phyloP scores from a whole-genome alignment of 2,113 vertebrate species.

The Myocastor coypus region DNA sequence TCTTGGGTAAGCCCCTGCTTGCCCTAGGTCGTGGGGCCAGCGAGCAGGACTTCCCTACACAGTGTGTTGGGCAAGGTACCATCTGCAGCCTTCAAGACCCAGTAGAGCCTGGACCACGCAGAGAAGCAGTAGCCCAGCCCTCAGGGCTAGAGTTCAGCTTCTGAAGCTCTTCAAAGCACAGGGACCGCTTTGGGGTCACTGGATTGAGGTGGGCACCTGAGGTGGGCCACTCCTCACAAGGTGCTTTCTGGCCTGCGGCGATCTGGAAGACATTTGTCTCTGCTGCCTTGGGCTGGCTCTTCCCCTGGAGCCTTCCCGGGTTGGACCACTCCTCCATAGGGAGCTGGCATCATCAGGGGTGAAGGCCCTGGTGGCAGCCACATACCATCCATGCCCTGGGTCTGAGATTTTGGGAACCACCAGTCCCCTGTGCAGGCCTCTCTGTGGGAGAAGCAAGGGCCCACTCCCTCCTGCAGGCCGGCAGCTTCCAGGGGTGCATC shows the following conservation, averaged over 20 bases:
- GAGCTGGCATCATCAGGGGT: conserved; percentile 21
- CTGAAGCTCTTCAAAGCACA: neutral
- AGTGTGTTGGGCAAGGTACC: neutral
- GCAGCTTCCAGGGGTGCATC: neutral
- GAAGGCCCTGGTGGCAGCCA: conserved; percentile 32
- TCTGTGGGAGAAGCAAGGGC: neutral
- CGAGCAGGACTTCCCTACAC: neutral
- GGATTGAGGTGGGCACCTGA: neutral
- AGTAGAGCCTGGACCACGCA: neutral
- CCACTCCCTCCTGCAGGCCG: neutral
- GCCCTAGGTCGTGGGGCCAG: neutral
- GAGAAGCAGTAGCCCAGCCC: neutral
- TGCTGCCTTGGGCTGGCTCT: neutral
- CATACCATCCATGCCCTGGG: neutral
- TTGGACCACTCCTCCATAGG: neutral
- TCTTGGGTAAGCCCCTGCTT: conserved; percentile 31
- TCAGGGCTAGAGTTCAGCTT: neutral
- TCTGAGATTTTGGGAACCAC: neutral
- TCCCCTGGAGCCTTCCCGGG: neutral
- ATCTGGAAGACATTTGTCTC: neutral
- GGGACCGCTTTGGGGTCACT: neutral
- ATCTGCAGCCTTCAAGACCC: neutral
- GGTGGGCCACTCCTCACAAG: neutral
- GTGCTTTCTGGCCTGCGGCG: neutral
- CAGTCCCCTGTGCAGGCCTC: neutral